Conservation (phyloP, 2,888 invertebrate genomes). For the Xylota sylvarum region DNA sequence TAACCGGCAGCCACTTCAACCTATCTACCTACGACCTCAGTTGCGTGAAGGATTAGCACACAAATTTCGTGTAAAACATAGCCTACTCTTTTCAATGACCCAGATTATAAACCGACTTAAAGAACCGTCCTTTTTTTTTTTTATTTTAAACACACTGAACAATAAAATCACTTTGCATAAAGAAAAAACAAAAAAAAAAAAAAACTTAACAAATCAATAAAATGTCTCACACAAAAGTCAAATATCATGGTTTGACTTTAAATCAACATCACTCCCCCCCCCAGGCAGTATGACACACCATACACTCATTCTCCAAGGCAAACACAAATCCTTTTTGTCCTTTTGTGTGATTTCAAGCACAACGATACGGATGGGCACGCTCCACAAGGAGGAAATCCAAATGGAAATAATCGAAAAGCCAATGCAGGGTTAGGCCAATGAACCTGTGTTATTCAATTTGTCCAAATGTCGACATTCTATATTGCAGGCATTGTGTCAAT, state of each 20-base stretch:
- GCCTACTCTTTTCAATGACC: not conserved
- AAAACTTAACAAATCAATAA: constrained; percentile 55
- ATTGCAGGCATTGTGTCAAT: constrained; percentile 24
- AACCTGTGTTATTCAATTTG: constrained; percentile 74
- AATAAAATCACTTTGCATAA: not conserved
- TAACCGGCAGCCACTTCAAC: too few relatives aligned
- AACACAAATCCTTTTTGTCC: constrained; percentile 66
- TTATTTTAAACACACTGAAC: not conserved
- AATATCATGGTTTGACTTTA: constrained; percentile 64
- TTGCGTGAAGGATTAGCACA: not conserved
- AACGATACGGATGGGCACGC: constrained; percentile 67
- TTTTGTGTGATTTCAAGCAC: constrained; percentile 71
- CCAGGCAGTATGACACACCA: not conserved
- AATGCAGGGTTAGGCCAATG: constrained; percentile 74
- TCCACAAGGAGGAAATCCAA: constrained; percentile 52
- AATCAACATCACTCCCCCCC: constrained; percentile 42
- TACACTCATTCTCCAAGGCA: constrained; percentile 39
- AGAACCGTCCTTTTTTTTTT: too few relatives aligned
- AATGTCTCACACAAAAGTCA: constrained; percentile 57
- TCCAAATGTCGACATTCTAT: constrained; percentile 66
- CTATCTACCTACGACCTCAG: too few relatives aligned
- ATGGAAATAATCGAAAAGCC: constrained; percentile 73
- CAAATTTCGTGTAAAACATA: not conserved
- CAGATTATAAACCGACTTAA: not conserved
- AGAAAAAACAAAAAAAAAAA: constrained; percentile 8